Base-by-base conservation (phyloP, 2,888 invertebrate genomes). In the Oligia strigilis region DNA sequence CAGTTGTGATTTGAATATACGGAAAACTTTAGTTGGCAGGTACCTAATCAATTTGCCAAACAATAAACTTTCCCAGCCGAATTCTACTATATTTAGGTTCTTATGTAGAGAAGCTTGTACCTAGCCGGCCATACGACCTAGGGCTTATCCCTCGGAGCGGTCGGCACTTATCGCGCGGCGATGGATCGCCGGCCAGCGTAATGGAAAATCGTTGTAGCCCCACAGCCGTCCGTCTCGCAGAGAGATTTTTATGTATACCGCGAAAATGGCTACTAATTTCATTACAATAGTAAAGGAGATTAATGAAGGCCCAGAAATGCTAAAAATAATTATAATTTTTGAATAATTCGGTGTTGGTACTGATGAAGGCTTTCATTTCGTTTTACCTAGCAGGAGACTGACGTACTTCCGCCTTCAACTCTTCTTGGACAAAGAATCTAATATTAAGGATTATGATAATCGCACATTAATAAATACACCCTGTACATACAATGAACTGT, bases 131-230 rank as follows among this genome's bases (percentile, higher is more conserved):
- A 75, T 79, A 71, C 60, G 58, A 75, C 69, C 72, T 80, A 82
- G 78, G 75, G 78, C 75, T 77, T 90, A 88, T 87, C 89, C 82
- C 65, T 79, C 75, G 52, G 72, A 89, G 82, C 81, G 73, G 71
- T 86, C 77, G 79, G 80, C 88, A 90, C 88, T 87, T 92, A 90
- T 89, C 89, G 88, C 77, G 76, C 77, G 78, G 79, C 90, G 88
- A 90, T 92, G 88, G 87, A 87, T 92, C 90, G 87, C 82, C 75
- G 80, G 80, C 81, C 78, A 88, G 80, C 88, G 89, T 93, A 94
- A 94, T 94, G 94, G 94, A 94, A 94, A 93, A 94, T 86, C 91
- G 90, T 82, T 94, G 94, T 94, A 86, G 71, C 88, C 88, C 80
- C 83, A 85, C 79, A 78, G 75, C 77, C 84, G 77, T 75, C 78